Percentiles rank a stretch among this genome's conserved stretches.
Evolutionary conservation across 2,797 vertebrate species (phyloP).

Genomic region (Pseudochirops cupreus): DNA sequence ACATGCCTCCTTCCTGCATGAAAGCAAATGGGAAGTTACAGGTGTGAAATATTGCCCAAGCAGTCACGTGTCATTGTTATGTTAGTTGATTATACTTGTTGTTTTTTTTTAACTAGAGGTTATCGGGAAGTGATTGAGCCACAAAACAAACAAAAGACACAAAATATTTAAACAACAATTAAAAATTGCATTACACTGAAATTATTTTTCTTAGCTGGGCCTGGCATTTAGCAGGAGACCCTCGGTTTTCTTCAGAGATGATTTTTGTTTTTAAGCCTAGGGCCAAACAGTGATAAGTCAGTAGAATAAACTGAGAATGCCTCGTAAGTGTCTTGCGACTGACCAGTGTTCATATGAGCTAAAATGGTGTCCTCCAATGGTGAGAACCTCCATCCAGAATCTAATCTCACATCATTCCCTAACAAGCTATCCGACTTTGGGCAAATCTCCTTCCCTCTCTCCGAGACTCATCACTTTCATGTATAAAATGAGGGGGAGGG

Average conservation of each 20-base stretch:
- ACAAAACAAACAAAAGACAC: background rate
- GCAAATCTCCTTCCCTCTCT: background rate
- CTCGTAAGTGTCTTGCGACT: background rate
- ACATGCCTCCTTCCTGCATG: background rate
- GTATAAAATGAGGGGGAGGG: background rate
- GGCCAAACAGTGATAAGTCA: background rate
- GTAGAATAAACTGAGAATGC: background rate
- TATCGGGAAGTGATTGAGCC: background rate
- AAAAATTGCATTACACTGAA: background rate
- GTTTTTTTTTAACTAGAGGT: background rate
- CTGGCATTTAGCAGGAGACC: fast-evolving
- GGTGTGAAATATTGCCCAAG: background rate
- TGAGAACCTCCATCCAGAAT: background rate
- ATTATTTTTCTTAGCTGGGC: background rate
- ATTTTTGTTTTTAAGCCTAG: background rate
- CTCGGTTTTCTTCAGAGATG: background rate
- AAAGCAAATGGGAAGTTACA: background rate
- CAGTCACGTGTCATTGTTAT: background rate
- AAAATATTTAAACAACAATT: background rate
- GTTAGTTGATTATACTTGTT: background rate
- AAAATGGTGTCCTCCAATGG: background rate
- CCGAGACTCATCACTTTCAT: background rate
- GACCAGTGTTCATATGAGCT: background rate
- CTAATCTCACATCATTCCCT: background rate
- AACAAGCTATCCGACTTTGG: background rate